Evolutionary conservation across 2,888 invertebrate species (phyloP), one percentile per base, ranked within the genome.

Genomic region (Sarcophaga rosellei): DNA sequence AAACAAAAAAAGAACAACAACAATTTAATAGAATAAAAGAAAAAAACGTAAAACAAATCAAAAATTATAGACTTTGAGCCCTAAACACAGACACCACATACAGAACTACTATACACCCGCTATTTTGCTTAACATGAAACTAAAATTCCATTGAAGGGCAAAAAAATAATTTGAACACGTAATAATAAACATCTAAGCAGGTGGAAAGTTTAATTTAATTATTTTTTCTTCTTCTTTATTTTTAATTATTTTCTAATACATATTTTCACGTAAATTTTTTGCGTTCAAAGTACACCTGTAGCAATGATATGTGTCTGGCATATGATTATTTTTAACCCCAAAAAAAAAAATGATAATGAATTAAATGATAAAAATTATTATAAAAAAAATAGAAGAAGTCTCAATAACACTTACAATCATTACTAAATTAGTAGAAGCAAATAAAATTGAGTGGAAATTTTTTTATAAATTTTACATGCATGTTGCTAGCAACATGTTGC

Each of bases 191-290:
- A 10, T 2, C 10, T 68, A 23, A 21, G 47, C 68, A 68, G 68
- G 68, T 68, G 68, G 68, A 47, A 68, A 70, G 69, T 70, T 70
- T 25, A 53, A 53, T 70, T 70, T 70, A 57, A 35, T 35, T 35
- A 6, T 23, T 0, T 35, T 35, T 35, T 57, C 2, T 17, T 57
- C 3, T 4, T 23, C 21, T 57, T 70, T 70, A 25, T 69, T 35
- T 35, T 69, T 47, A 47, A 69, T 69, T 57, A 53, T 57, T 70
- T 70, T n/a, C 17, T 53, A 12, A 11, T 70, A n/a, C n/a, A n/a
- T n/a, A 57, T 70, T 70, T 70, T 70, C 69, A 70, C 69, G 25
- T 70, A 70, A n/a, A 21, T 53, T 70, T 12, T 17, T 70, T 70
- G 57, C 57, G 69, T 70, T n/a, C 69, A 70, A 70, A 70, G 53